phyloP scores from a whole-genome alignment of 2,113 vertebrate genomes.

The Poicephalus gulielmi region DNA sequence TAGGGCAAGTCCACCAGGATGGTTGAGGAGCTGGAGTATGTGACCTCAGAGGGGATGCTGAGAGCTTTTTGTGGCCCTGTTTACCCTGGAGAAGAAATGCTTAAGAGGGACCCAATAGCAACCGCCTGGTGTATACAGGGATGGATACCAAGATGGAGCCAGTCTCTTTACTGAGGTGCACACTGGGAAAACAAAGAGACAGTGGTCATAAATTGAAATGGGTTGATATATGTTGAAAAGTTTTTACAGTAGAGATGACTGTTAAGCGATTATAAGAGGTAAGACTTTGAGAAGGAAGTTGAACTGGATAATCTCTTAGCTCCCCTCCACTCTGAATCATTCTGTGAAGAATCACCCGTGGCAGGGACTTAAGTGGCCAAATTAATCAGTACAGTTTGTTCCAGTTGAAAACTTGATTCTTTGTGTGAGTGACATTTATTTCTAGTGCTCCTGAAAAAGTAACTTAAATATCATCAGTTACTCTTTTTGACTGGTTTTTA shows the following conservation, averaged over 20 bases:
- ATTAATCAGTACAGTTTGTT: not conserved
- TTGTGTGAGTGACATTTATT: not conserved
- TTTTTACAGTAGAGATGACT: not conserved
- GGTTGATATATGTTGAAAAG: not conserved
- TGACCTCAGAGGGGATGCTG: not conserved
- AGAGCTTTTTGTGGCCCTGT: not conserved
- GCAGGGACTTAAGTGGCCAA: not conserved
- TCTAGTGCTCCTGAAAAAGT: not conserved
- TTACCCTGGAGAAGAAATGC: not conserved
- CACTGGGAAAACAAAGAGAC: not conserved
- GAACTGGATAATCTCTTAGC: not conserved
- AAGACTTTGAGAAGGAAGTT: not conserved
- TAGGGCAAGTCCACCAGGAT: not conserved
- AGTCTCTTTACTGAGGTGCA: not conserved
- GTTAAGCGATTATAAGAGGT: not conserved
- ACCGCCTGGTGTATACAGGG: not conserved
- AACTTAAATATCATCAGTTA: not conserved
- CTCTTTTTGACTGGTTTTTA: not conserved
- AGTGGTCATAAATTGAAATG: not conserved
- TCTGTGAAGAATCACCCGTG: not conserved
- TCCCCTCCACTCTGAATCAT: not conserved
- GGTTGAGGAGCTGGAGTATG: not conserved
- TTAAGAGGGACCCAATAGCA: not conserved
- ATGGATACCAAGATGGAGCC: not conserved
- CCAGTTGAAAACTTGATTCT: not conserved